Evolutionary conservation across 1,140 invertebrate genomes (phyloP), one percentile per base, ranked within the genome.

Genomic region (Hylyphantes graminicola): DNA sequence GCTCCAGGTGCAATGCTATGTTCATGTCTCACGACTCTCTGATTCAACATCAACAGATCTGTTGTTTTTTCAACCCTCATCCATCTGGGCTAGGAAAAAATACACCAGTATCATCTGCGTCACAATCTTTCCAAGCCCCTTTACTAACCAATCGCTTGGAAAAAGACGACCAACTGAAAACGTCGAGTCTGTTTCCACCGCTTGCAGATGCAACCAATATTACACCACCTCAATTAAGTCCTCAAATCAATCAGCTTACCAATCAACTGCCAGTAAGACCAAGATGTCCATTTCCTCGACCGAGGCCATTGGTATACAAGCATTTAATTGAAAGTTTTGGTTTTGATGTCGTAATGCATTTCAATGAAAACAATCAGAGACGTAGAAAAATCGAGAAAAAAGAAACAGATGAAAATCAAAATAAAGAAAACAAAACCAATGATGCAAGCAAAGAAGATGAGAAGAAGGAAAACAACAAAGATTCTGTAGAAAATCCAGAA

Each of bases 271-370:
- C 79, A 50, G 21, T 86, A 7, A 65, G 82, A 61, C 68, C 86
- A 19, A 79, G 68, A 65, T 86, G 81, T 53, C 78, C 81, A 8
- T 85, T 85, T 76, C 81, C 86, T 75, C 81, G 86, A 63, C 72
- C 79, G 10, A 87, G 87, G 67, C 88, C 88, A 54, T 85, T 87
- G 19, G 79, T 88, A 7, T 96, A 97, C 90, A 96, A 96, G 89
- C 95, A 95, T 90, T 90, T 98, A 35, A 90, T 98, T 51, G 96
- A 97, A 90, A 96, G 95, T 87, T 97, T 96, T 90, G 97, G 97
- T 3, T 97, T 97, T 90, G 96, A 98, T 89, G 92, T 98, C 86
- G 96, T 98, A 7, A 97, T 97, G 95, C 96, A 98, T 90, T 97
- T 97, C 89, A 97, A 97, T 90, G 96, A 97, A 89, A 95, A 95